Base-by-base conservation (phyloP, 1,140 invertebrate species). In the Hyles vespertilio region DNA sequence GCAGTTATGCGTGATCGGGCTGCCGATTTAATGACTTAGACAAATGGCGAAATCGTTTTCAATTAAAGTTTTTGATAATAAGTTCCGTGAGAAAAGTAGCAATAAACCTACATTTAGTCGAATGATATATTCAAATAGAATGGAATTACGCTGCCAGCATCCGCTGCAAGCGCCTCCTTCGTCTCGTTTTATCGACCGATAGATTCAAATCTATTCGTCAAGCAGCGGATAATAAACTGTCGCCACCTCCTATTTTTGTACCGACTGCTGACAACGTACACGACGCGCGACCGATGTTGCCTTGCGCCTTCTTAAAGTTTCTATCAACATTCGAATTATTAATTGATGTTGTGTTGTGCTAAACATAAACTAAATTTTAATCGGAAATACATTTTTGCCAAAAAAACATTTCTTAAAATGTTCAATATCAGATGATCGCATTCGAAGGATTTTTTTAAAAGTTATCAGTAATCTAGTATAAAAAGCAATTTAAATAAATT, bases 91-190 rank as follows among this genome's bases (percentile, higher is more conserved):
- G 85, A 89, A 89, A 88, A 87, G 77, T 76, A 78, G 82, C 79
- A 87, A 87, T 89, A 89, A 89, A 89, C 85, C 85, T 87, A 89
- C 84, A 87, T 89, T 89, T 74, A 69, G 72, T 58, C 72, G 77
- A 81, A 82, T 87, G 84, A 87, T 88, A 84, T 86, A 87, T 87
- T 88, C 84, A 85, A 81, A 85, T 88, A 84, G 77, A 82, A 83
- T 82, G 75, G 72, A 81, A 79, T 86, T 84, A 81, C 81, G 79
- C 82, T 76, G 76, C 66, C 79, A 76, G 70, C 77, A 86, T 86
- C 85, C 82, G 81, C 70, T 80, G 81, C 77, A 81, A 79, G 80
- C 81, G 77, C 81, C 81, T 81, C 74, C 78, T 74, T 77, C 72
- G 65, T 75, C 76, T 81, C 71, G 73, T 79, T 77, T 48, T 79